Evolutionary conservation across 2,113 vertebrate species (phyloP).

Genomic region (Brienomyrus longianalis): DNA sequence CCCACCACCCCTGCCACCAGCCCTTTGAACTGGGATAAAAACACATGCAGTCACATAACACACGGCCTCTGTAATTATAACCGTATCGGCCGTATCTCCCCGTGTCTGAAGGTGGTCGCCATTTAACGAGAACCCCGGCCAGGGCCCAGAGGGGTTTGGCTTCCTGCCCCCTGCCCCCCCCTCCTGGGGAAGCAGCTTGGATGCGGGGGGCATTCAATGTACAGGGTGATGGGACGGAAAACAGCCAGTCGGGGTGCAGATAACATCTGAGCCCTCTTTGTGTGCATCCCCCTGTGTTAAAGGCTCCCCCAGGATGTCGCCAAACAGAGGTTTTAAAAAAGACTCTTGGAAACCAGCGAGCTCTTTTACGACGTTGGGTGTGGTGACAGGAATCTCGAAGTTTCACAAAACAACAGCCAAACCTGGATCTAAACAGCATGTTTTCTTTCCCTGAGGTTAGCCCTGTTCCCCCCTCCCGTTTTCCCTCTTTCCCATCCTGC

Average conservation of each 20-base stretch:
- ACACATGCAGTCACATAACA: not conserved
- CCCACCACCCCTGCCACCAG: not conserved
- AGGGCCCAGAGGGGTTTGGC: not conserved
- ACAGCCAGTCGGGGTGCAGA: constrained; percentile 65
- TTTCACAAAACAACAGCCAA: constrained; percentile 64
- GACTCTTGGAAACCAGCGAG: constrained; percentile 61
- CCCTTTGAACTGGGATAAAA: not conserved
- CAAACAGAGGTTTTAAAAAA: constrained; percentile 67
- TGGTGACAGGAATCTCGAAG: constrained; percentile 73
- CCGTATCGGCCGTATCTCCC: not conserved
- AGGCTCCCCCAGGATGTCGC: constrained; percentile 51
- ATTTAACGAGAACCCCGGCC: not conserved
- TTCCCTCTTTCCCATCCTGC: not conserved
- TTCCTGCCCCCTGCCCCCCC: not conserved
- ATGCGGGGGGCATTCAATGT: not conserved
- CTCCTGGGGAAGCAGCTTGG: not conserved
- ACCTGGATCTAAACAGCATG: constrained; percentile 79
- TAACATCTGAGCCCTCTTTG: constrained; percentile 78
- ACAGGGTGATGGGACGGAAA: not conserved
- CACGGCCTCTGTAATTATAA: constrained; percentile 8
- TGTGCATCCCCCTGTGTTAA: constrained; percentile 75
- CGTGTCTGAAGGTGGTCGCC: not conserved
- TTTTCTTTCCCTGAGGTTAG: constrained; percentile 43
- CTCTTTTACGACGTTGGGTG: constrained; percentile 77
- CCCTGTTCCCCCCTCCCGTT: constrained; percentile 29